Percentiles rank a stretch among this genome's conserved stretches.
Conservation (phyloP, 2,113 vertebrate species). For the Oncorhynchus nerka region DNA sequence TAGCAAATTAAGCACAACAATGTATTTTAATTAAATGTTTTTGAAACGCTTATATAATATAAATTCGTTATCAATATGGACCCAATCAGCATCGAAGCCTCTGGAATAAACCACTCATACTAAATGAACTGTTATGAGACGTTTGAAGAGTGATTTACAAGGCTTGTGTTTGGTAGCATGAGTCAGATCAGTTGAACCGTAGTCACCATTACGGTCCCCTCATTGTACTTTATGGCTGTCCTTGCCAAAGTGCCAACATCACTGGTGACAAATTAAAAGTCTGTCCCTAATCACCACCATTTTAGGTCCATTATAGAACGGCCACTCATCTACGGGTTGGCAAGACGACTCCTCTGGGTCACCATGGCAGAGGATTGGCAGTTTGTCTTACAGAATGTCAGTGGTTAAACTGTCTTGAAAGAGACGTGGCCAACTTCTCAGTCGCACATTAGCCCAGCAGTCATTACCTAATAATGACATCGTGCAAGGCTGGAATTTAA, state of each 20-base stretch:
- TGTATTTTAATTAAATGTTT: not conserved
- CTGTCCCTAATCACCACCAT: conserved; percentile 50
- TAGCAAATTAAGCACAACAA: not conserved
- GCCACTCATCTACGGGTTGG: conserved; percentile 47
- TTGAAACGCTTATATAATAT: not conserved
- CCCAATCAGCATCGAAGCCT: not conserved
- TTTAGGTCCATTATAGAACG: conserved; percentile 48
- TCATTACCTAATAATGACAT: not conserved
- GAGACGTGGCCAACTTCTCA: conserved; percentile 3
- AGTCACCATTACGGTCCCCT: conserved; percentile 36
- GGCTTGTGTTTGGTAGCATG: conserved; percentile 18
- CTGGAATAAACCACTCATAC: not conserved
- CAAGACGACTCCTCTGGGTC: conserved; percentile 32
- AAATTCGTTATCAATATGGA: not conserved
- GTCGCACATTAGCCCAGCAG: not conserved
- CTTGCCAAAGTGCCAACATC: conserved; percentile 36
- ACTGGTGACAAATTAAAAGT: conserved; percentile 53
- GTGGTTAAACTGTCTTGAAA: conserved; percentile 19
- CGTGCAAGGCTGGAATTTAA: not conserved
- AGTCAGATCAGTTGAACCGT: conserved; percentile 32
- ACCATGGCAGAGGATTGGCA: conserved; percentile 37
- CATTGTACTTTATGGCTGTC: conserved; percentile 31
- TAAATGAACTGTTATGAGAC: not conserved
- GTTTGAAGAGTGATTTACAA: conserved; percentile 26
- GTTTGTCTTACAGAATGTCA: conserved; percentile 50